phyloP scores from a whole-genome alignment of 2,113 vertebrate species.

The Columbina picui region DNA sequence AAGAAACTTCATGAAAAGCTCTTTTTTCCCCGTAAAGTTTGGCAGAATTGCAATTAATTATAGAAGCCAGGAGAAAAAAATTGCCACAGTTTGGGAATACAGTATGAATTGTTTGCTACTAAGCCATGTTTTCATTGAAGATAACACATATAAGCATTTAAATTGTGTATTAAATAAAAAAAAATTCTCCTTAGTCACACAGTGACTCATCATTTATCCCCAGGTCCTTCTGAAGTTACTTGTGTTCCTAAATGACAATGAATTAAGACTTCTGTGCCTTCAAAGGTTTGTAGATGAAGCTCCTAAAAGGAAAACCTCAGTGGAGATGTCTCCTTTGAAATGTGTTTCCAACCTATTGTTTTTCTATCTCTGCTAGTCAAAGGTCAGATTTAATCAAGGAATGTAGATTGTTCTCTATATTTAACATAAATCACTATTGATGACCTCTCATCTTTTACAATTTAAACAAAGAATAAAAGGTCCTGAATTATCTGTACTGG shows the following conservation, averaged over 20 bases:
- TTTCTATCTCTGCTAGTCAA: background rate
- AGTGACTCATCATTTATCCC: background rate
- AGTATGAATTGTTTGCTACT: background rate
- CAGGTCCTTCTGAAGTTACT: background rate
- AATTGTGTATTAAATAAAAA: background rate
- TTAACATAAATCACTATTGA: background rate
- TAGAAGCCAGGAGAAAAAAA: background rate
- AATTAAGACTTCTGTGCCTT: background rate
- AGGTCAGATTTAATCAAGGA: background rate
- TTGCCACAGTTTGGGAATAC: background rate
- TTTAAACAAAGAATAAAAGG: background rate
- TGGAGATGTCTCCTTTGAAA: background rate
- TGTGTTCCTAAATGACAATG: background rate
- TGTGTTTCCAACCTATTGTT: background rate
- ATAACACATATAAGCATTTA: background rate
- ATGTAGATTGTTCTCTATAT: background rate
- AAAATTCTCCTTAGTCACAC: background rate
- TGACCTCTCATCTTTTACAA: background rate
- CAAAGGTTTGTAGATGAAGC: background rate
- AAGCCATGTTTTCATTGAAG: background rate
- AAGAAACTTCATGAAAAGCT: background rate
- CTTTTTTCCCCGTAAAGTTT: background rate
- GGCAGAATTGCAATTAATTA: background rate
- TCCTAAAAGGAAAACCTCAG: background rate
- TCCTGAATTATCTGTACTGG: background rate